Conservation (phyloP, 2,113 vertebrate species). For the Oncorhynchus keta region DNA sequence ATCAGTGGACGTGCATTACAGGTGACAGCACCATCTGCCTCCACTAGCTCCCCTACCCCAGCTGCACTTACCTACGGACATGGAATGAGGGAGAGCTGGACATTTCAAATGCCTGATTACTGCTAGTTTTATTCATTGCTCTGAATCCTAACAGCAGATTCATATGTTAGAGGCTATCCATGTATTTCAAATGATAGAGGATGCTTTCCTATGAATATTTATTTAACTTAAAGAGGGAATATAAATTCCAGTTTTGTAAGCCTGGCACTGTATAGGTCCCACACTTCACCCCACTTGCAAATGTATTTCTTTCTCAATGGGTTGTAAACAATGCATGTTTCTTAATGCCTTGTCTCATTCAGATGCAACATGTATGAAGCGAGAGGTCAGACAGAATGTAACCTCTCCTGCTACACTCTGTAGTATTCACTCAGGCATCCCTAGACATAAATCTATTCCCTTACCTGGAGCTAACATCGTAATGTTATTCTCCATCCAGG, state of each 20-base stretch:
- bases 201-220: no score
- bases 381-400: slow-evolving; percentile 17
- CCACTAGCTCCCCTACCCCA: slow-evolving; percentile 29
- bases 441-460: slow-evolving; percentile 23
- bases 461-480: slow-evolving; percentile 9
- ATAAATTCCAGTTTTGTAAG: no score
- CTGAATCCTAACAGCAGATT: no score
- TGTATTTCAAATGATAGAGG: no score
- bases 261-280: no score
- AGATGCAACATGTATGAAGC: not conserved
- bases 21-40: slow-evolving; percentile 67
- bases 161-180: no score
- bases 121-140: no score
- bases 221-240: no score
- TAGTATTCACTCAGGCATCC: slow-evolving; percentile 26
- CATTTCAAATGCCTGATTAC: not conserved
- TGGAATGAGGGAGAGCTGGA: slow-evolving; percentile 28
- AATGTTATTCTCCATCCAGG: slow-evolving; percentile 11
- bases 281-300: no score
- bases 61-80: slow-evolving; percentile 29
- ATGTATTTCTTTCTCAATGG: no score
- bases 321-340: no score
- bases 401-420: slow-evolving; percentile 13
- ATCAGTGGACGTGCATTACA: slow-evolving; percentile 43
- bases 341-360: not conserved